Conservation (phyloP, 1,140 invertebrate species). For the Cydia splendana region DNA sequence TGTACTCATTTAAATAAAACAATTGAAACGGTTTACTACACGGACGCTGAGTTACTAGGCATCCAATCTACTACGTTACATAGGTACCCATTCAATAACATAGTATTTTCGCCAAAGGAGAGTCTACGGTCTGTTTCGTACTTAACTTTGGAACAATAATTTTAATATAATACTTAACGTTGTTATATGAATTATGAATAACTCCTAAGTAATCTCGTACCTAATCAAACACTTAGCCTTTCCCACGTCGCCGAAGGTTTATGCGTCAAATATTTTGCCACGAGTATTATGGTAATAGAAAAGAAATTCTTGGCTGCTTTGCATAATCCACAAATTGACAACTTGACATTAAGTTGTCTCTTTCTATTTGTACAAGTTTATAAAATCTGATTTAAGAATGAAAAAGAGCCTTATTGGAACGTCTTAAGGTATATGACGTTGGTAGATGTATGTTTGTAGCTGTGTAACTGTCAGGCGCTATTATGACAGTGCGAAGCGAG, state of each 20-base stretch:
- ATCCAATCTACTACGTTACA: too few species aligned
- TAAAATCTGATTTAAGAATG: neutral
- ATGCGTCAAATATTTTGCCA: slow-evolving; percentile 58
- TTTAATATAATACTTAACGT: too few species aligned
- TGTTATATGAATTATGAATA: too few species aligned
- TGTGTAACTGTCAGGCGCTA: slow-evolving; percentile 36
- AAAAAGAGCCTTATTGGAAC: neutral
- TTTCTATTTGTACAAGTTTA: slow-evolving; percentile 34
- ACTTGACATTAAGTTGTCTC: slow-evolving; percentile 55
- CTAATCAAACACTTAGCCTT: slow-evolving; percentile 48
- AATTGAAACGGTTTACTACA: too few species aligned
- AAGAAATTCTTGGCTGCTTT: slow-evolving; percentile 55
- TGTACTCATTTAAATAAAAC: too few species aligned
- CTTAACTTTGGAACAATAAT: too few species aligned
- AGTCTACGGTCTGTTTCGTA: too few species aligned
- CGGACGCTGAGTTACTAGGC: too few species aligned
- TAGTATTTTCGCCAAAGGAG: too few species aligned
- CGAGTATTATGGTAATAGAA: slow-evolving; percentile 58
- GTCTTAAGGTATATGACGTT: neutral
- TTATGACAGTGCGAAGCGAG: slow-evolving; percentile 39
- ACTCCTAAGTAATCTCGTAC: neutral
- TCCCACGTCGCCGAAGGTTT: slow-evolving; percentile 56
- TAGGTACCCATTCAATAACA: too few species aligned
- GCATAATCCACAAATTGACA: slow-evolving; percentile 62
- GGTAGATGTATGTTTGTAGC: slow-evolving; percentile 16